A percentile compares a stretch with the other conserved stretches of the same genome.
These are phyloP conservation scores for Sternarchorhynchus goeldii DNA, from an alignment of 2,797 vertebrate genomes.

Conservation along the genomic window DNA sequence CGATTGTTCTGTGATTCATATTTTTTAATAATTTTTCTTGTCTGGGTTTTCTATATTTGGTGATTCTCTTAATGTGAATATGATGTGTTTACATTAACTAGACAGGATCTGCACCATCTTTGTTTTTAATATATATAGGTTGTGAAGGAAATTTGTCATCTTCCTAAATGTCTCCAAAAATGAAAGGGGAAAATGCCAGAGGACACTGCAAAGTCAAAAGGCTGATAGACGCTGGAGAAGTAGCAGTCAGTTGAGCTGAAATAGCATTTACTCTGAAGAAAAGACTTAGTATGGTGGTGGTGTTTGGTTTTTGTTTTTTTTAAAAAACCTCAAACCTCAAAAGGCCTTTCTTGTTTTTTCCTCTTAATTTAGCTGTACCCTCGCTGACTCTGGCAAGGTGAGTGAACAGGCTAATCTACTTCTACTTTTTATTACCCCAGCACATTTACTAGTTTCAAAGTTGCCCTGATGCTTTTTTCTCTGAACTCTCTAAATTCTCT, in stretches of 20 bases:
- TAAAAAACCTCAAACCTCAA: not conserved
- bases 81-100: not conserved
- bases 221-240: no score
- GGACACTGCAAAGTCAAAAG: no score
- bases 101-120: not conserved
- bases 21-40: conserved; percentile 25
- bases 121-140: not conserved
- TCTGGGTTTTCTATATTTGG: not conserved
- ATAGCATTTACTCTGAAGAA: no score
- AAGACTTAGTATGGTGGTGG: not conserved
- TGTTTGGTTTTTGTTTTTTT: not conserved
- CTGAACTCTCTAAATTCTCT: not conserved
- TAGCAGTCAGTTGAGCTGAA: no score
- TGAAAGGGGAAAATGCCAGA: no score
- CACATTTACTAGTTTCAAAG: not conserved
- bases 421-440: not conserved
- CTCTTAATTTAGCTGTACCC: not conserved
- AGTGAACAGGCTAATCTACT: conserved; percentile 10
- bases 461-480: not conserved
- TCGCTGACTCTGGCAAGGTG: conserved; percentile 17
- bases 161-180: no score
- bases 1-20: conserved; percentile 29
- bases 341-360: not conserved
- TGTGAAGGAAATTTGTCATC: no score
- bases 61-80: not conserved